Conservation (phyloP, 2,888 invertebrate species). For the Dryadula phaetusa region DNA sequence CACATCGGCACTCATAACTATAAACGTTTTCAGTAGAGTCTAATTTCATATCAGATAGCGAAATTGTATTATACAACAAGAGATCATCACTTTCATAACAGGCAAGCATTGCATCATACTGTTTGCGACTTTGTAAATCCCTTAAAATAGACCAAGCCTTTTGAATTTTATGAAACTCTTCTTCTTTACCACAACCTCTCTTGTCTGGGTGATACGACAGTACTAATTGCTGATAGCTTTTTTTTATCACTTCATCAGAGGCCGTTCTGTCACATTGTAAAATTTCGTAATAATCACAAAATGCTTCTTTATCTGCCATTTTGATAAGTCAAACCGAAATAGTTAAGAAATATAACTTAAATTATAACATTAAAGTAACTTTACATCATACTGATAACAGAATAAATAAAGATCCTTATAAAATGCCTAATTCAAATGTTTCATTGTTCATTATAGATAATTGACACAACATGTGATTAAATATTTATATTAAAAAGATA, state of each 20-base stretch:
- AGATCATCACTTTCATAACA: conserved; percentile 84
- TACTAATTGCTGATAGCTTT: conserved; percentile 84
- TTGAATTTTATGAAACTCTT: conserved; percentile 78
- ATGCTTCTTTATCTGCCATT: conserved; percentile 30
- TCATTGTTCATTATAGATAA: too few species aligned
- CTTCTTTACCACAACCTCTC: conserved; percentile 50
- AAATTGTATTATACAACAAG: conserved; percentile 85
- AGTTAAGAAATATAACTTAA: neutral
- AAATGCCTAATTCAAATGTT: too few species aligned
- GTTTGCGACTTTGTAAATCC: conserved; percentile 84
- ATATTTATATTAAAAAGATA: too few species aligned
- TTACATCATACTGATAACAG: neutral
- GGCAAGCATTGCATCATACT: conserved; percentile 86
- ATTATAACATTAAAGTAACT: neutral
- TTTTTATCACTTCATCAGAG: conserved; percentile 84
- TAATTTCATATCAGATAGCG: conserved; percentile 74
- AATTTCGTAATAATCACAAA: conserved; percentile 80
- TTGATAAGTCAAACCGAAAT: neutral
- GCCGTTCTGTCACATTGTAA: conserved; percentile 82
- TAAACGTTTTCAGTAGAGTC: conserved; percentile 63
- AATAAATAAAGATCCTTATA: too few species aligned
- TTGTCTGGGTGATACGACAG: conserved; percentile 87
- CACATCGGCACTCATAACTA: conserved; percentile 88
- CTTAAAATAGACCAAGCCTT: conserved; percentile 89
- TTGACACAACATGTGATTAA: too few species aligned